Conservation (phyloP, 2,888 invertebrate genomes). For the Amitus sp. region DNA sequence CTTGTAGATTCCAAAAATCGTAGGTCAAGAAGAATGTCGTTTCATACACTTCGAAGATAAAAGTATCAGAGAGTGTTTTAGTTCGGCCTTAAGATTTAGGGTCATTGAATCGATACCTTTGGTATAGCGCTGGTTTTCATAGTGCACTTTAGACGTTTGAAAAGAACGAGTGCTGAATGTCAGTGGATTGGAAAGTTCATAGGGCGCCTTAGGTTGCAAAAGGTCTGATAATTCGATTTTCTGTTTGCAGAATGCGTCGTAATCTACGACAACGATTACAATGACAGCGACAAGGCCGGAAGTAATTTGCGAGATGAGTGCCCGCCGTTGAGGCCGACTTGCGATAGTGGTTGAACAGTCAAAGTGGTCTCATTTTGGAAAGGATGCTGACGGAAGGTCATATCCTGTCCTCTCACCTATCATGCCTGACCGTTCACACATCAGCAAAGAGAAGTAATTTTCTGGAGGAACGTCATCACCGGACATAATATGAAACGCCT, state of each 20-base stretch:
- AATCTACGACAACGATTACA: constrained; percentile 42
- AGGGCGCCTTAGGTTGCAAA: constrained; percentile 26
- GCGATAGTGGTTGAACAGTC: constrained; percentile 65
- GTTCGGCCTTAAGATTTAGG: too few relatives aligned
- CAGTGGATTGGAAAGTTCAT: constrained; percentile 7
- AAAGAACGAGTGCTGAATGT: too few relatives aligned
- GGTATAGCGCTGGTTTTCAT: too few relatives aligned
- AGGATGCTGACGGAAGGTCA: constrained; percentile 59
- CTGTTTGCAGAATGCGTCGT: constrained; percentile 31
- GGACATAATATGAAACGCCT: constrained; percentile 5
- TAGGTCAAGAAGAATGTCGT: too few relatives aligned
- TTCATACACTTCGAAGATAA: too few relatives aligned
- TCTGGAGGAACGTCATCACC: constrained; percentile 51
- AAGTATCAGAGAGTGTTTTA: too few relatives aligned
- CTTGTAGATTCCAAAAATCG: too few relatives aligned
- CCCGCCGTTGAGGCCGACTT: constrained; percentile 49
- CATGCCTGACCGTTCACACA: constrained; percentile 47
- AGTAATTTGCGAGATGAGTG: constrained; percentile 66
- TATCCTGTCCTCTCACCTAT: constrained; percentile 60
- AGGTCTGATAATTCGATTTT: constrained; percentile 18
- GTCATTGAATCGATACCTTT: too few relatives aligned
- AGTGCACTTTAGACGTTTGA: too few relatives aligned
- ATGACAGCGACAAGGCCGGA: constrained; percentile 58
- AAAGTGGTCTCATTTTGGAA: constrained; percentile 64
- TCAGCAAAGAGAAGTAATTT: constrained; percentile 56